Evolutionary conservation across 2,888 invertebrate species (phyloP), one percentile per base, ranked within the genome.

Genomic region (Salticus scenicus): DNA sequence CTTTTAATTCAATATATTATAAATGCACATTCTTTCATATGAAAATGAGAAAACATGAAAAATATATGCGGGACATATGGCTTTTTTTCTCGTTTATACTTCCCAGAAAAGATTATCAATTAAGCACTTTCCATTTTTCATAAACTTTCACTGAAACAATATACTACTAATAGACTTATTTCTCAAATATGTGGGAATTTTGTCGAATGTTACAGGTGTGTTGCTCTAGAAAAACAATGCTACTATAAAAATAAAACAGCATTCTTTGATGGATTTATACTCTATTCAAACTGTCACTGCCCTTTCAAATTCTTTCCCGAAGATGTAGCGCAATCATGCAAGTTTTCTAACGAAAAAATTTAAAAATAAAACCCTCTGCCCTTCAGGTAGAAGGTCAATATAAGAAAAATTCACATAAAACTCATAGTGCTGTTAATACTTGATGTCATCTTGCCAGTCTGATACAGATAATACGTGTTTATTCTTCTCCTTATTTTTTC

Each of bases 331-430:
- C 31, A 33, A 30, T 17, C 37, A 42, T 17, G 37, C 33, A 24
- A 71, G 42, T 42, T 71, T 41, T 71, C 41, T 37, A 63, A 47
- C 30, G 30, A 79, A 79, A 63, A 28, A 28, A 41, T 64, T 1
- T 5, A 17, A 57, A 24, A 57, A 57, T 24, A 57, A 24, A 37
- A 37, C 10, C 37, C 10, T 77, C 28, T 27, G 31, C 71, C 78
- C 57, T 79, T 72, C 71, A 79, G 14, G 20, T n/a, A 47, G 71
- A 79, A 42, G 71, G 71, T 72, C 64, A 37, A 64, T 41, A 17
- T 20, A 17, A 41, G 63, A 79, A 70, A 70, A 71, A 79, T 79
- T 70, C 78, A 27, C 71, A 79, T 79, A 72, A 79, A 79, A 72
- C 28, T 37, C 64, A 79, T 24, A 27, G 57, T 79, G 72, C 78